phyloP scores from a whole-genome alignment of 2,797 vertebrate genomes.

The Sciurus vulgaris region DNA sequence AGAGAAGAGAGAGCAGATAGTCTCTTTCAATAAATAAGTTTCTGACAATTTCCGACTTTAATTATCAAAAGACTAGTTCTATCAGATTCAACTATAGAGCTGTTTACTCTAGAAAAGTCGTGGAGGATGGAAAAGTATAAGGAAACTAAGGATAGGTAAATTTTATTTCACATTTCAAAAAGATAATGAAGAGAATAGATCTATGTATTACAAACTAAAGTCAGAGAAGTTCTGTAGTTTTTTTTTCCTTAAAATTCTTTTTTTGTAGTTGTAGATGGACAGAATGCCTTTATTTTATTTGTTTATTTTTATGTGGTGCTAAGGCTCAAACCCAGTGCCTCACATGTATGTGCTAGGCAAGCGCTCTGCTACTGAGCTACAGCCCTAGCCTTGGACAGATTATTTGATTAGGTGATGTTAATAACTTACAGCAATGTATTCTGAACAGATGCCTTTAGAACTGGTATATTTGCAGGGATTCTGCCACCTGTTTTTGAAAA shows the following conservation, averaged over 20 bases:
- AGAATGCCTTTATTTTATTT: too few relatives aligned
- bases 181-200: slow-evolving; percentile 15
- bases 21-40: slow-evolving; percentile 64
- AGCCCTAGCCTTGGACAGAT: background rate
- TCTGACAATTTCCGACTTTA: slow-evolving; percentile 65
- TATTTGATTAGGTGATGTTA: slow-evolving; percentile 57
- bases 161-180: slow-evolving; percentile 36
- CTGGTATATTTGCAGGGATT: background rate
- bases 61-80: slow-evolving; percentile 47
- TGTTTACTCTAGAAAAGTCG: slow-evolving; percentile 63
- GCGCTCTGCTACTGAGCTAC: too few relatives aligned
- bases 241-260: too few relatives aligned
- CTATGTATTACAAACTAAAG: background rate
- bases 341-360: too few relatives aligned
- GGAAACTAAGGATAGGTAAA: slow-evolving; percentile 44
- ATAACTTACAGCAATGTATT: slow-evolving; percentile 52
- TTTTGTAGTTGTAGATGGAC: too few relatives aligned
- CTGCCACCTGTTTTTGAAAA: slow-evolving; percentile 31
- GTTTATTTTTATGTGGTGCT: too few relatives aligned
- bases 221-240: slow-evolving; percentile 23
- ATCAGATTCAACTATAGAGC: slow-evolving; percentile 35
- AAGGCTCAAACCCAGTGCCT: too few relatives aligned
- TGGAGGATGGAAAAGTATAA: background rate
- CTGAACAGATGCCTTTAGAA: slow-evolving; percentile 35
- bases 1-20: slow-evolving; percentile 67